phyloP scores from a whole-genome alignment of 2,113 vertebrate species.

The Nothocercus julius region DNA sequence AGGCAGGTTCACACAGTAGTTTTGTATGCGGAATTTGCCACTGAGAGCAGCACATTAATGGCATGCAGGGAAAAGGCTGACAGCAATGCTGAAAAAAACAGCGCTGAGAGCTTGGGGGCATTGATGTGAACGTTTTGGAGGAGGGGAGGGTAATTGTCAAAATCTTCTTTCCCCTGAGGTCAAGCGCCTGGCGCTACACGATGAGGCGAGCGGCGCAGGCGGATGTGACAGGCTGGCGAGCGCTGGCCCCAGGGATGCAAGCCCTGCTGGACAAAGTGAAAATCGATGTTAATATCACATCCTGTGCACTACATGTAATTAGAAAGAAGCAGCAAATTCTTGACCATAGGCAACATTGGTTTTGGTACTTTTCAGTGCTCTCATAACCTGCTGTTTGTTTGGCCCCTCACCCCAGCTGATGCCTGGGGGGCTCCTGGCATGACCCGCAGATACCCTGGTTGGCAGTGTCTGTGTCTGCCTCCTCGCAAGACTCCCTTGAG shows the following conservation, averaged over 20 bases:
- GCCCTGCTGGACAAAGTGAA: not conserved
- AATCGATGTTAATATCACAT: not conserved
- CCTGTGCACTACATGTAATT: not conserved
- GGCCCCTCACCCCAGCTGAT: not conserved
- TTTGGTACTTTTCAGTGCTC: not conserved
- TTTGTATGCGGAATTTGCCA: not conserved
- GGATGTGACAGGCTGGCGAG: not conserved
- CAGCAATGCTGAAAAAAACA: not conserved
- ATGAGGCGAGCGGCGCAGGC: too few species aligned
- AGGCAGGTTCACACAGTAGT: not conserved
- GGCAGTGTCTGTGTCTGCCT: not conserved
- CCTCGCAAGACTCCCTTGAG: too few species aligned
- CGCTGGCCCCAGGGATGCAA: not conserved
- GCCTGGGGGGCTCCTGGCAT: not conserved
- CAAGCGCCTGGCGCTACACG: not conserved
- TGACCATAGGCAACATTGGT: rapidly evolving
- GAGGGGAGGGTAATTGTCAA: not conserved
- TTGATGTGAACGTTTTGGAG: too few species aligned
- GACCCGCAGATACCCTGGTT: not conserved
- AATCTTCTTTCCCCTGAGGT: not conserved
- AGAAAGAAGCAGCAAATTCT: not conserved
- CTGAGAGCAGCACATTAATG: too few species aligned
- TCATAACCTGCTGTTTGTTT: not conserved
- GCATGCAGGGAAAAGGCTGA: not conserved
- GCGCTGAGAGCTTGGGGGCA: not conserved